Evolutionary conservation across 2,113 vertebrate species (phyloP).

Genomic region (Mohoua ochrocephala): DNA sequence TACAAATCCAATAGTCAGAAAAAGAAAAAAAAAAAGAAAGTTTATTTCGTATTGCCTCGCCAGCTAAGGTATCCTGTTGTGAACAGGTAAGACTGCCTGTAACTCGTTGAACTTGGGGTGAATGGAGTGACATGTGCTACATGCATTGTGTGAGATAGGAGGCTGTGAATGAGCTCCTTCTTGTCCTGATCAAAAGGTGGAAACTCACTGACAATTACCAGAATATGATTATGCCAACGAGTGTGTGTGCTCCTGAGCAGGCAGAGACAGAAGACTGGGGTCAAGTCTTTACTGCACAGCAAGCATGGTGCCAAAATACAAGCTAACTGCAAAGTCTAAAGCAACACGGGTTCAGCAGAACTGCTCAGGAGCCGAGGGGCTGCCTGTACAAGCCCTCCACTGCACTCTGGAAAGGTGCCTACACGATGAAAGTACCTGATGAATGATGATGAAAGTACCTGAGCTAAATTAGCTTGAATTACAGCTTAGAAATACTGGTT

Average conservation of each 20-base stretch:
- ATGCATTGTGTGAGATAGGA: rapidly evolving
- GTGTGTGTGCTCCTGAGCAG: background rate
- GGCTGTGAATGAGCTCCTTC: background rate
- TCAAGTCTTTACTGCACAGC: background rate
- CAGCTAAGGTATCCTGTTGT: background rate
- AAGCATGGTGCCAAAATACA: background rate
- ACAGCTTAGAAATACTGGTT: background rate
- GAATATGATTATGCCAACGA: background rate
- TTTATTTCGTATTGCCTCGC: background rate
- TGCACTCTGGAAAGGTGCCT: background rate
- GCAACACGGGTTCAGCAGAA: background rate
- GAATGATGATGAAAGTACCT: background rate
- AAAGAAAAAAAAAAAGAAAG: background rate
- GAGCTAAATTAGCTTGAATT: background rate
- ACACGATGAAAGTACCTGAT: background rate
- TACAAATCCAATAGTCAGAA: background rate
- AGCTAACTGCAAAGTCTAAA: background rate
- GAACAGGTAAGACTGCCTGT: background rate
- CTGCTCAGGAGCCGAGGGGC: rapidly evolving
- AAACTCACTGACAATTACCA: background rate
- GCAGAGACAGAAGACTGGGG: background rate
- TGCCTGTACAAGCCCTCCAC: background rate
- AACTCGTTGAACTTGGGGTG: background rate
- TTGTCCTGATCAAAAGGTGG: background rate
- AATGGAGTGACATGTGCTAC: background rate